A percentile compares a stretch with the other conserved stretches of the same genome.
Evolutionary conservation across 2,113 vertebrate species (phyloP).

Genomic region (Neodontobutis hainanensis): DNA sequence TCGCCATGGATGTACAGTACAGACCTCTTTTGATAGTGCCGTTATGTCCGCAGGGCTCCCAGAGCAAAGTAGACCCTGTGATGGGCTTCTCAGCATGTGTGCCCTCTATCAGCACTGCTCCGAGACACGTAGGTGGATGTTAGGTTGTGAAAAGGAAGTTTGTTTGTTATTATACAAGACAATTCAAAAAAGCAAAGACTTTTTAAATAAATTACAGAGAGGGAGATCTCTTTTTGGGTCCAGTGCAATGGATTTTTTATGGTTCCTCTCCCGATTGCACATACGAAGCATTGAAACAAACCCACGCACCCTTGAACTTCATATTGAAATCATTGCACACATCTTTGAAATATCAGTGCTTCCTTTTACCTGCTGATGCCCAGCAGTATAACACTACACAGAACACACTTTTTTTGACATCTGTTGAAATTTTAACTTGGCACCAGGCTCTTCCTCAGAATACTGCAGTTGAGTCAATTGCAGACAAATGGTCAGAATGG

Average conservation of each 20-base stretch:
- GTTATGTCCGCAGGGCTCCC: slow-evolving; percentile 5
- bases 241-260: slow-evolving; percentile 47
- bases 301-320: slow-evolving; percentile 28
- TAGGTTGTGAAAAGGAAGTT: slow-evolving; percentile 15
- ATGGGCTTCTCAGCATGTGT: slow-evolving; percentile 9
- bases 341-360: slow-evolving; percentile 36
- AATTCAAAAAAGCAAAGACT: slow-evolving; percentile 33
- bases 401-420: too few relatives aligned
- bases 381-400: too few relatives aligned
- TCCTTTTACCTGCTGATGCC: not conserved
- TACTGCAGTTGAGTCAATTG: too few relatives aligned
- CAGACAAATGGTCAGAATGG: too few relatives aligned
- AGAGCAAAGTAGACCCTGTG: slow-evolving; percentile 1
- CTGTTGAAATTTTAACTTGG: too few relatives aligned
- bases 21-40: slow-evolving; percentile 4
- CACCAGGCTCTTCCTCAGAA: too few relatives aligned
- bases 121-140: slow-evolving; percentile 29
- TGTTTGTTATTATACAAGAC: slow-evolving; percentile 29
- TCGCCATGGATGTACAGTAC: not conserved
- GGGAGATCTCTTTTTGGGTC: slow-evolving; percentile 24
- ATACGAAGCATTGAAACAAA: slow-evolving; percentile 37
- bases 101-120: slow-evolving; percentile 20
- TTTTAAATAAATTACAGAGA: slow-evolving; percentile 47
- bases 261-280: slow-evolving; percentile 44
- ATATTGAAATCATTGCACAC: slow-evolving; percentile 57